phyloP scores from a whole-genome alignment of 2,113 vertebrate genomes.

The Colaptes auratus region DNA sequence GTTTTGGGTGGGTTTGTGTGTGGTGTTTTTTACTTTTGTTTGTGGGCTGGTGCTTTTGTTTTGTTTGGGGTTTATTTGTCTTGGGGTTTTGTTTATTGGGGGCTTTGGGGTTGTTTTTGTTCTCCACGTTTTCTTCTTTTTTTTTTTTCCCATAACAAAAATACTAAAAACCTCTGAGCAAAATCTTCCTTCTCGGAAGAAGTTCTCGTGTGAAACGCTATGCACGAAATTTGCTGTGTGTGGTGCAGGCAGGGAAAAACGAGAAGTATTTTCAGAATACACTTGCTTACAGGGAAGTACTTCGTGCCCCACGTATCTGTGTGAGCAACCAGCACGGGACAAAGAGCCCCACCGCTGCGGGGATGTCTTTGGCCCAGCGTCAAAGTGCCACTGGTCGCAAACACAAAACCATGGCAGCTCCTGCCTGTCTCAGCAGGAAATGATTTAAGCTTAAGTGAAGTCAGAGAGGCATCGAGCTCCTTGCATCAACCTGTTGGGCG shows the following conservation, averaged over 20 bases:
- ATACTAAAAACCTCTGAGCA: not conserved
- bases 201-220: not conserved
- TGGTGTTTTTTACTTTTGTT: too few relatives aligned
- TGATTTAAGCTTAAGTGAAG: fast-evolving
- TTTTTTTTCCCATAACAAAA: not conserved
- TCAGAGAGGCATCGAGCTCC: fast-evolving
- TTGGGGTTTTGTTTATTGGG: too few relatives aligned
- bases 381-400: not conserved
- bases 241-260: not conserved
- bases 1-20: too few relatives aligned
- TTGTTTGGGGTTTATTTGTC: too few relatives aligned
- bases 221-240: not conserved
- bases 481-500: fast-evolving
- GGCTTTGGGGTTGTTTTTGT: not conserved
- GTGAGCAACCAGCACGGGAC: not conserved
- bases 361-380: fast-evolving
- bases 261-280: not conserved
- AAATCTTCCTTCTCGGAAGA: not conserved
- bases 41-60: too few relatives aligned
- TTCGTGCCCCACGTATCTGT: not conserved
- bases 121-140: too few relatives aligned
- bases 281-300: not conserved
- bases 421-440: fast-evolving
- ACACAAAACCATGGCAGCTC: fast-evolving
- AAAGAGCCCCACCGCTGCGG: fast-evolving